Evolutionary conservation across 2,797 vertebrate genomes (phyloP).

Genomic region (Enteromius unitaeniatus): DNA sequence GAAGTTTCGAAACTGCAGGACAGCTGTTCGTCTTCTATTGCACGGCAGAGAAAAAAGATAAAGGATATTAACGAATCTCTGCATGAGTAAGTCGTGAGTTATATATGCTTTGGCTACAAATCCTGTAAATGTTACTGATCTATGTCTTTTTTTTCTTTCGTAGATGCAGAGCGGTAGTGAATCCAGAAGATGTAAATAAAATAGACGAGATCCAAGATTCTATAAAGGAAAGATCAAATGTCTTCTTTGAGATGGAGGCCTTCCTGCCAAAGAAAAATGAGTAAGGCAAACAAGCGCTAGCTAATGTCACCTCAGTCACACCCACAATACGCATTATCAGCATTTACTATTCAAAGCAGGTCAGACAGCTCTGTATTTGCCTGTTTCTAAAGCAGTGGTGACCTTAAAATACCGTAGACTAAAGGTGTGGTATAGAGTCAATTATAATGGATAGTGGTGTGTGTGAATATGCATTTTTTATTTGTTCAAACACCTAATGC

Average conservation of each 20-base stretch:
- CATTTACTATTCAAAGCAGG: slow-evolving; percentile 21
- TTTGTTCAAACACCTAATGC: not conserved
- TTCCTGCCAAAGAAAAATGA: slow-evolving; percentile 97
- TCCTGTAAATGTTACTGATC: not conserved
- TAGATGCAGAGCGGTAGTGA: slow-evolving; percentile 81
- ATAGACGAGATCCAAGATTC: slow-evolving; percentile 80
- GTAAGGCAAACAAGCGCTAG: slow-evolving; percentile 68
- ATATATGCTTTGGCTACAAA: not conserved
- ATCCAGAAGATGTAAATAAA: slow-evolving; percentile 67
- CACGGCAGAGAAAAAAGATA: slow-evolving; percentile 88
- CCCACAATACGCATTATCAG: slow-evolving; percentile 31
- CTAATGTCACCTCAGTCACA: not conserved
- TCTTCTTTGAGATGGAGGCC: slow-evolving; percentile 96
- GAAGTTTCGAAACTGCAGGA: slow-evolving; percentile 90
- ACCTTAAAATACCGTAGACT: not conserved
- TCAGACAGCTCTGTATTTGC: not conserved
- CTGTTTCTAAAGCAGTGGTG: not conserved
- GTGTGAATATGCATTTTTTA: not conserved
- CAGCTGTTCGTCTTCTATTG: slow-evolving; percentile 82
- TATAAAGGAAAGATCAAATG: slow-evolving; percentile 82
- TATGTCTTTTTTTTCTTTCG: not conserved
- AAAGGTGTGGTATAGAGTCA: not conserved
- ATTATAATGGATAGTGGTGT: not conserved
- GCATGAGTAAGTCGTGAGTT: slow-evolving; percentile 75
- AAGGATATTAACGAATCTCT: slow-evolving; percentile 83